phyloP scores from a whole-genome alignment of 2,797 vertebrate species.

The Alfaro cultratus region DNA sequence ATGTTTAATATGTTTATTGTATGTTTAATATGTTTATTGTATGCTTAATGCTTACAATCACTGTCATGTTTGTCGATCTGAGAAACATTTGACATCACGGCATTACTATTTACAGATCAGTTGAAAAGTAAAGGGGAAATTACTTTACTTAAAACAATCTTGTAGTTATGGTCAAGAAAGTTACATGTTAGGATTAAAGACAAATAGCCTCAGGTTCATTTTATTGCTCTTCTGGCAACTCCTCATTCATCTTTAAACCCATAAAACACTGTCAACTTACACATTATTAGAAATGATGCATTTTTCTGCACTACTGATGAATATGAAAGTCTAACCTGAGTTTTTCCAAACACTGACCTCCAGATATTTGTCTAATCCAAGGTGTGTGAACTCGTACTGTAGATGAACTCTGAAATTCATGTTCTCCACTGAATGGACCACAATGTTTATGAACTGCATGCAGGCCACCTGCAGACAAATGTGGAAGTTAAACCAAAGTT shows the following conservation, averaged over 20 bases:
- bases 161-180: not conserved
- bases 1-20: not conserved
- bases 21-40: too few relatives aligned
- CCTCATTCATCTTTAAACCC: not conserved
- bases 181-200: not conserved
- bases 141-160: not conserved
- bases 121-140: not conserved
- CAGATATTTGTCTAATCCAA: slow-evolving; percentile 91
- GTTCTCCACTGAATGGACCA: slow-evolving; percentile 97
- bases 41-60: not conserved
- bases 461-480: slow-evolving; percentile 87
- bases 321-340: not conserved
- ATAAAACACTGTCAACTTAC: not conserved
- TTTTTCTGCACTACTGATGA: not conserved
- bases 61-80: not conserved
- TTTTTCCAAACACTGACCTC: slow-evolving; percentile 79
- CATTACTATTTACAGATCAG: not conserved
- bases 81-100: not conserved
- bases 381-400: slow-evolving; percentile 94
- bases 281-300: not conserved
- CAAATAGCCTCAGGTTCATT: not conserved
- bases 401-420: slow-evolving; percentile 98
- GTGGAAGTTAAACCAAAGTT: not conserved
- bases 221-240: not conserved
- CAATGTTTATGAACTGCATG: slow-evolving; percentile 98